A percentile compares a stretch with the other conserved stretches of the same genome.
These are phyloP conservation scores for Callyntrura guangdongensis DNA, from an alignment of 2,888 invertebrate species.

Conservation along the genomic window DNA sequence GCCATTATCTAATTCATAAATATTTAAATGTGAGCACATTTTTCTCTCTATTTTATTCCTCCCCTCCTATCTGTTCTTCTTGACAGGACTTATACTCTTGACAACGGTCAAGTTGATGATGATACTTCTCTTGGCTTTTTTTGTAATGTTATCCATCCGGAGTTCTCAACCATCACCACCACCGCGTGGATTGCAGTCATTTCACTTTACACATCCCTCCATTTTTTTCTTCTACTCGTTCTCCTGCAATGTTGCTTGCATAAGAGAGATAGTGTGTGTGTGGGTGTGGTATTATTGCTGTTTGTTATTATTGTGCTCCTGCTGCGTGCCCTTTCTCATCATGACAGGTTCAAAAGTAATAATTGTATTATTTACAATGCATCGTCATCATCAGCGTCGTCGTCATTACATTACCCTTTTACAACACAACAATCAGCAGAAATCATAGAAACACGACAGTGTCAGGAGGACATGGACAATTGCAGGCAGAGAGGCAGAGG, in stretches of 20 bases:
- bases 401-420: conserved; percentile 22
- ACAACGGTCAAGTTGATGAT: conserved; percentile 20
- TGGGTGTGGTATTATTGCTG: conserved; percentile 51
- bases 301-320: conserved; percentile 29
- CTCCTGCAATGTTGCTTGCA: too few relatives aligned
- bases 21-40: conserved; percentile 27
- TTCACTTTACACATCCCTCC: too few relatives aligned
- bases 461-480: conserved; percentile 1
- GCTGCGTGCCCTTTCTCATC: conserved; percentile 57
- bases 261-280: neutral
- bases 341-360: conserved; percentile 62
- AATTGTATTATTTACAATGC: conserved; percentile 62
- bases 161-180: neutral
- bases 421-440: conserved; percentile 43
- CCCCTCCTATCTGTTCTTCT: neutral
- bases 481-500: neutral
- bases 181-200: too few relatives aligned
- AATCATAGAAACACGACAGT: conserved; percentile 41
- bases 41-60: neutral
- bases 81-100: neutral
- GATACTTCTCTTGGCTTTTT: neutral
- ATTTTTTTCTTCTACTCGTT: too few relatives aligned
- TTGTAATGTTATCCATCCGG: conserved; percentile 51
- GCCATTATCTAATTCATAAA: conserved; percentile 36
- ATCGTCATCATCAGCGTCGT: conserved; percentile 36